Evolutionary conservation across 2,113 vertebrate species (phyloP).

Genomic region (Dasyurus viverrinus): DNA sequence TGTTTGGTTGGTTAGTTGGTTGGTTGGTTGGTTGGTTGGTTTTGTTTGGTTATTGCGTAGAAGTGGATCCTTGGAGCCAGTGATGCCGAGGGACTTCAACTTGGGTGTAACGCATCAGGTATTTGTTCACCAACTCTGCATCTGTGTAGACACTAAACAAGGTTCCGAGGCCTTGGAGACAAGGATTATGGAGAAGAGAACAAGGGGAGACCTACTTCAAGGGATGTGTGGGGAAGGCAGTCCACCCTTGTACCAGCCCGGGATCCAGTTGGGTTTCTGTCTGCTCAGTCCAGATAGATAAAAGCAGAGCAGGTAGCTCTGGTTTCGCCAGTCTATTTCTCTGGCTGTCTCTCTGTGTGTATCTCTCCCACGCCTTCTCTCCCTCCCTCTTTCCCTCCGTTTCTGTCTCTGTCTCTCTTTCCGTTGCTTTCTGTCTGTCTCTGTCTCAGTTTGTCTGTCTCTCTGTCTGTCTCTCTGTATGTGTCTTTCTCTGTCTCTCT

Average conservation of each 20-base stretch:
- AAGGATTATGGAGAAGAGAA: not conserved
- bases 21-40: not conserved
- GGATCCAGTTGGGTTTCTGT: not conserved
- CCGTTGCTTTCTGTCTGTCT: too few relatives aligned
- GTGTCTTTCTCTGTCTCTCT: not conserved
- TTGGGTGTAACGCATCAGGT: fast-evolving
- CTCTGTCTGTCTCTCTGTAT: too few relatives aligned
- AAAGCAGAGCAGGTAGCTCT: not conserved
- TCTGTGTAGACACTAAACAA: not conserved
- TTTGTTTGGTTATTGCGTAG: not conserved
- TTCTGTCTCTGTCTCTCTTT: too few relatives aligned
- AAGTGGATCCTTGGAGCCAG: not conserved
- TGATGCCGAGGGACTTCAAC: not conserved
- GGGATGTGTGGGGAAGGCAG: not conserved
- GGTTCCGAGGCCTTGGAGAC: not conserved
- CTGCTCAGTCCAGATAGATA: not conserved
- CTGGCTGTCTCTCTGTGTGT: too few relatives aligned
- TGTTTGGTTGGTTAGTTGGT: too few relatives aligned
- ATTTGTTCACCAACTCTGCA: not conserved
- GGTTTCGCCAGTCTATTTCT: not conserved
- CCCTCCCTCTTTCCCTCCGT: not conserved
- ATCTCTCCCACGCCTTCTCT: not conserved
- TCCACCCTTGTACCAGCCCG: not conserved
- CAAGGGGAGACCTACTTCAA: not conserved
- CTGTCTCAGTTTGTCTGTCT: not conserved